Conservation (phyloP, 2,797 vertebrate genomes). For the Gambelia wislizenii region DNA sequence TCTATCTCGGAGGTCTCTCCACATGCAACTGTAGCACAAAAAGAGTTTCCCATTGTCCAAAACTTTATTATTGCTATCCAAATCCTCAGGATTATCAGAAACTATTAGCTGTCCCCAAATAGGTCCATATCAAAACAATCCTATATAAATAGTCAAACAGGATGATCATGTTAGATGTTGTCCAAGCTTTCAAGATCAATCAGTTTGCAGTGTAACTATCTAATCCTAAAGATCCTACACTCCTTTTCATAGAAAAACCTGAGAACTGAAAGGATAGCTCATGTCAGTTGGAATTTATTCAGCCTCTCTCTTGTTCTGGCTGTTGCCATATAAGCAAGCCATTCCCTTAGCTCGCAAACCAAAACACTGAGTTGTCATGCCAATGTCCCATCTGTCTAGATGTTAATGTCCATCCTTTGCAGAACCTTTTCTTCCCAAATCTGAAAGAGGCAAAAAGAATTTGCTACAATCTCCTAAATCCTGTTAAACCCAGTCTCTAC, state of each 20-base stretch:
- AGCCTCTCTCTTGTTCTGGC: neutral
- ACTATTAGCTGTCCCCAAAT: slow-evolving; percentile 13
- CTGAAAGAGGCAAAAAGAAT: neutral
- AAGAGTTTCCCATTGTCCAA: neutral
- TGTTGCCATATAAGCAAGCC: rapidly evolving
- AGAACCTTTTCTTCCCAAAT: neutral
- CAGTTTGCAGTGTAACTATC: neutral
- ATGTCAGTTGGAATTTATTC: neutral
- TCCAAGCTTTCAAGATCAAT: slow-evolving; percentile 5
- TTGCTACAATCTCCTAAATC: neutral
- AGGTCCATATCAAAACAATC: neutral
- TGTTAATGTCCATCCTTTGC: neutral
- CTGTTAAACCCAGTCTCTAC: neutral
- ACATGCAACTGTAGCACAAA: slow-evolving; percentile 9
- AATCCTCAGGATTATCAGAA: slow-evolving; percentile 23
- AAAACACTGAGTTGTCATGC: neutral
- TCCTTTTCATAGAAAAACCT: neutral
- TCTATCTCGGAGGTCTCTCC: neutral
- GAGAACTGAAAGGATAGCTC: neutral
- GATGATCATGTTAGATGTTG: neutral
- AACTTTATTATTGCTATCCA: slow-evolving; percentile 11
- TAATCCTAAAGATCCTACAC: neutral
- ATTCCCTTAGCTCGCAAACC: neutral
- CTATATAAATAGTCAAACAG: neutral
- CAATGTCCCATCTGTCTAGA: neutral